Conservation (phyloP, 1,140 invertebrate genomes). For the Hydropsyche tenuis region DNA sequence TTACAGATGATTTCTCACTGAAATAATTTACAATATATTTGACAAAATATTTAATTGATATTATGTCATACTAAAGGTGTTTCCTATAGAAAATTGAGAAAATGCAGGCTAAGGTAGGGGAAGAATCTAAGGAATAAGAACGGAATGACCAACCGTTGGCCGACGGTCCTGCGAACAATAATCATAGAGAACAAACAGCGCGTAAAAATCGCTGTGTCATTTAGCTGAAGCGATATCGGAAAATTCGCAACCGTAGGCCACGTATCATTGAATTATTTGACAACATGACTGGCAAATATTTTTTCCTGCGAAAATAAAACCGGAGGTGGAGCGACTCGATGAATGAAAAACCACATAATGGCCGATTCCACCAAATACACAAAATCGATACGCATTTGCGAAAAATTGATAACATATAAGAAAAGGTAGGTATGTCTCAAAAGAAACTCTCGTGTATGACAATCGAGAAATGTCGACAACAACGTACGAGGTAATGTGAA, state of each 20-base stretch:
- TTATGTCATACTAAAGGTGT: too few species aligned
- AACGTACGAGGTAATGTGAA: too few species aligned
- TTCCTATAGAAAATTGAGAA: too few species aligned
- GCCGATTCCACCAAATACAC: neutral
- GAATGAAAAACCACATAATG: conserved; percentile 19
- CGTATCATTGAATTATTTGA: conserved; percentile 32
- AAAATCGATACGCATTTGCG: neutral
- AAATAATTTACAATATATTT: too few species aligned
- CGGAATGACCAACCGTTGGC: conserved; percentile 4
- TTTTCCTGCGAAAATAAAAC: conserved; percentile 12
- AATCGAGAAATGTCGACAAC: too few species aligned
- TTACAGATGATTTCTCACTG: too few species aligned
- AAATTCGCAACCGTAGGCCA: conserved; percentile 27
- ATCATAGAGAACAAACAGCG: conserved; percentile 33
- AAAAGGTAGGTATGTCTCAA: too few species aligned
- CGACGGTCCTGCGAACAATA: conserved; percentile 13
- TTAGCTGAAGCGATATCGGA: conserved; percentile 25
- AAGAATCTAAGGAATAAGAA: neutral
- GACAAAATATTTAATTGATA: too few species aligned
- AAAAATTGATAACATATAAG: neutral
- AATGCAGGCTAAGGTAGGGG: too few species aligned
- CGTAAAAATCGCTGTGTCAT: conserved; percentile 34
- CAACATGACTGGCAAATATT: conserved; percentile 32
- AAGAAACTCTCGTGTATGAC: too few species aligned
- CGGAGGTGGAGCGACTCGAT: neutral